Conservation (phyloP, 2,113 vertebrate species). For the Papio anubis region DNA sequence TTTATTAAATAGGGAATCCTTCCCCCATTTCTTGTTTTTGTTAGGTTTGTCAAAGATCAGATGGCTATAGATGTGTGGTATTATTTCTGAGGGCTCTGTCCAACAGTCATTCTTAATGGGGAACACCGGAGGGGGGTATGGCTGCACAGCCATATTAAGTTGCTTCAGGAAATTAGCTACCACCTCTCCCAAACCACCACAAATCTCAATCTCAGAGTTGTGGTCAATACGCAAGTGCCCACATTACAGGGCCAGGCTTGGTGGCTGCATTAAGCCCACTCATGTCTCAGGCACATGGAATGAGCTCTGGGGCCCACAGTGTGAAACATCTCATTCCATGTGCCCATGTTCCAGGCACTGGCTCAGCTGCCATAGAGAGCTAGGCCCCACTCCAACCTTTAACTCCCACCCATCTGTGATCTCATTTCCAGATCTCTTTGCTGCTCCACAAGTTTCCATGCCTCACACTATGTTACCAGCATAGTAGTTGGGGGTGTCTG, state of each 20-base stretch:
- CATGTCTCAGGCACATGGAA: neutral
- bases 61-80: too few species aligned
- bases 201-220: neutral
- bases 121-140: neutral
- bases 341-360: neutral
- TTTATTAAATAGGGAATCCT: too few species aligned
- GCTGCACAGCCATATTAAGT: neutral
- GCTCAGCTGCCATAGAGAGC: neutral
- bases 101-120: neutral
- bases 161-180: neutral
- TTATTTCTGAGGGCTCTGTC: too few species aligned
- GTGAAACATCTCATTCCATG: neutral
- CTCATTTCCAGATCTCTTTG: too few species aligned
- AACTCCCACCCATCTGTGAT: neutral
- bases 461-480: neutral
- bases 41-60: too few species aligned
- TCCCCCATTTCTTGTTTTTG: too few species aligned
- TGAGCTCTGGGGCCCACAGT: neutral
- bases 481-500: neutral
- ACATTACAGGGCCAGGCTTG: too few species aligned
- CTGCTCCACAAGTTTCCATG: neutral
- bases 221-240: too few species aligned
- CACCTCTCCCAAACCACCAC: neutral
- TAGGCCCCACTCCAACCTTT: too few species aligned
- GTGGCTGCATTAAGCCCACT: neutral